phyloP scores from a whole-genome alignment of 2,888 invertebrate genomes.

The Drosophila paracracens region DNA sequence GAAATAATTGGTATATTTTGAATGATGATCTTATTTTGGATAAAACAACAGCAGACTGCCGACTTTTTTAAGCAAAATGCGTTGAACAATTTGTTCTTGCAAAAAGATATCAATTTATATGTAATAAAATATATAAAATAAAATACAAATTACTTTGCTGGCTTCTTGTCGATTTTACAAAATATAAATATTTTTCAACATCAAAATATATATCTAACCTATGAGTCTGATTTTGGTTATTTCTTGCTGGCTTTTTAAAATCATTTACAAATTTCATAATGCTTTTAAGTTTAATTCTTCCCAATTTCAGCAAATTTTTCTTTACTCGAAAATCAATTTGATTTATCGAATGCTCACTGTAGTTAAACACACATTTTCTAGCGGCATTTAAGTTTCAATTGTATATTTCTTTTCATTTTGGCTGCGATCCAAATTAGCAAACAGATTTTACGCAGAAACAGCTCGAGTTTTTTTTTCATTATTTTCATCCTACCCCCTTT shows the following conservation, averaged over 20 bases:
- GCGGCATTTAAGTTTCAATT: conserved; percentile 38
- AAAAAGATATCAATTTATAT: background rate
- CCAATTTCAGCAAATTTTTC: background rate
- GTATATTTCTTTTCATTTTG: conserved; percentile 67
- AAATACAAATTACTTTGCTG: background rate
- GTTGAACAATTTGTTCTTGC: background rate
- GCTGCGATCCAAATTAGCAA: conserved; percentile 73
- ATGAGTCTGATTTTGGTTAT: background rate
- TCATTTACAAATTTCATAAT: no score
- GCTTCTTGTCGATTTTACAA: background rate
- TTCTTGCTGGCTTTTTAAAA: background rate
- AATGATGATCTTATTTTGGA: conserved; percentile 3
- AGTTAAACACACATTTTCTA: conserved; percentile 29
- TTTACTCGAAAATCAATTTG: background rate
- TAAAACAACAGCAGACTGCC: background rate
- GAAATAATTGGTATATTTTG: background rate
- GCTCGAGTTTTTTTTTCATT: conserved; percentile 29
- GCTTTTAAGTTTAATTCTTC: background rate
- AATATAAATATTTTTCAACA: background rate
- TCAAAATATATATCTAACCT: background rate
- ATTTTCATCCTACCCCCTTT: conserved; percentile 6
- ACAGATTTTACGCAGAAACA: conserved; percentile 55
- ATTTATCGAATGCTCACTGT: conserved; percentile 56
- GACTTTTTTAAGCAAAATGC: background rate
- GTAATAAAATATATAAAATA: background rate